Base-by-base conservation (phyloP, 2,113 vertebrate species). In the Scatophagus argus region DNA sequence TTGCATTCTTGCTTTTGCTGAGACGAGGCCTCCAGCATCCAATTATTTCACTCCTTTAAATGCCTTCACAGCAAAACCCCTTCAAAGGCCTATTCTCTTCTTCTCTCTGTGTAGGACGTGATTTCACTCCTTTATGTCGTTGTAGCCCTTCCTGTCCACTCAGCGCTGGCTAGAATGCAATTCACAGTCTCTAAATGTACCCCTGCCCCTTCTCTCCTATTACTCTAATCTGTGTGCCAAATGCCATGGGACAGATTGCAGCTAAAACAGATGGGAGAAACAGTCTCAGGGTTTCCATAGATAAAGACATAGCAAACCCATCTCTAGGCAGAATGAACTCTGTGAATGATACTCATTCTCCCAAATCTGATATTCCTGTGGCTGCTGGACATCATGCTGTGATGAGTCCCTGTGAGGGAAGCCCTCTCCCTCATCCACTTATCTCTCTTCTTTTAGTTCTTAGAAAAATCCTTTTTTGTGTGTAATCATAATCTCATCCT, bases 21-120 rank as follows among this genome's bases (percentile, higher is more conserved):
- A 88, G 77, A 83, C 39, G 41, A 86, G 62, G 83, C 85, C 77
- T 74, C 63, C 47, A 79, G 83, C 87, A 86, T 85, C 85, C 88
- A 91, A 87, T 91, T 91, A 91, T 85, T 89, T 89, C 77, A 66
- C 81, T 79, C 70, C 44, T 86, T 86, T 84, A 87, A 87, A 88
- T 89, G 85, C 71, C 74, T 87, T 72, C 75, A 46, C 83, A 81
- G 85, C 86, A 77, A 88, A 89, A 87, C 46, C 39, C 59, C 54
- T 77, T 89, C 76, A 90, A 90, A 88, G 68, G 61, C 75, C 29
- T 36, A 31, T 81, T 89, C 73, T 70, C 68, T 60, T 32, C 14
- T 65, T 79, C 66, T 85, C 29, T 61, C 56, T 21, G 21, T 79
- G 79, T 64, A 82, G 68, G 78, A 84, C 51, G 77, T 77, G 84